phyloP scores from a whole-genome alignment of 2,113 vertebrate species.

The Pelusios castaneus region DNA sequence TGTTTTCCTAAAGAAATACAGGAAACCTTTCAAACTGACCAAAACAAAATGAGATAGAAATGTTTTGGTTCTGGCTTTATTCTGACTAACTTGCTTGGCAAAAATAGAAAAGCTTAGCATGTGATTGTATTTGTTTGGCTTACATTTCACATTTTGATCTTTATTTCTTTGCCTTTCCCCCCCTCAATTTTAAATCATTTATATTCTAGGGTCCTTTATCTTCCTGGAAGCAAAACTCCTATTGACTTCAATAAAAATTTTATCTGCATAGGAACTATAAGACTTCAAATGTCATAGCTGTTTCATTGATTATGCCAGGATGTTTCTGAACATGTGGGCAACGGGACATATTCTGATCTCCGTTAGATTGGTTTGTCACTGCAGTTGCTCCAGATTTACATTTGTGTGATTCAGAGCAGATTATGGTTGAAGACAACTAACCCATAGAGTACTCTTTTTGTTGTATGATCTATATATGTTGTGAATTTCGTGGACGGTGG shows the following conservation, averaged over 20 bases:
- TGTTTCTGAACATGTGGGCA: background rate
- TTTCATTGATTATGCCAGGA: background rate
- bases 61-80: background rate
- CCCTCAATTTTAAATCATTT: background rate
- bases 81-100: background rate
- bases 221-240: background rate
- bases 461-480: conserved; percentile 5
- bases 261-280: background rate
- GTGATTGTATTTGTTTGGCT: background rate
- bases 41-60: background rate
- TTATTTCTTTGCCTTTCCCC: background rate
- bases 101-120: background rate
- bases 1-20: background rate
- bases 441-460: background rate
- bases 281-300: background rate
- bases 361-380: background rate
- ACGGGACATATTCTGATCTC: background rate
- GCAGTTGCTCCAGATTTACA: background rate
- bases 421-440: background rate
- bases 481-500: background rate
- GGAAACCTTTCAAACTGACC: background rate
- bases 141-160: background rate
- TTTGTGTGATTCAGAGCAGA: background rate
- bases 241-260: background rate
- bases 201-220: background rate